These are phyloP conservation scores for Pachydiplax longipennis DNA, from an alignment of 2,888 invertebrate species.

Conservation along the genomic window DNA sequence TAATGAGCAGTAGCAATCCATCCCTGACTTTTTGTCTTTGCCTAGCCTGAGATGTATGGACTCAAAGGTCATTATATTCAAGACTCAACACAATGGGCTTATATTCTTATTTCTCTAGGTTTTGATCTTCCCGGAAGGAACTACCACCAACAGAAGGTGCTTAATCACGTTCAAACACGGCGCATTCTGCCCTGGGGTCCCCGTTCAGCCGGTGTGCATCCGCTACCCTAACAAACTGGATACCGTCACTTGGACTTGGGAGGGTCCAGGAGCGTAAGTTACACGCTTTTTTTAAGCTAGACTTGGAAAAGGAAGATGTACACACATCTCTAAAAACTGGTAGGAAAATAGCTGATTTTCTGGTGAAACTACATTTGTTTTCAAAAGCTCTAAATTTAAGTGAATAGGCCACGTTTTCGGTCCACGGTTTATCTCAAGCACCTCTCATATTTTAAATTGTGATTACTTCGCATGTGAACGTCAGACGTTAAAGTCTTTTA, in stretches of 20 bases:
- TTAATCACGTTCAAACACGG: conserved; percentile 90
- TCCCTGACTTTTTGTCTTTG: neutral
- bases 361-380: too few relatives aligned
- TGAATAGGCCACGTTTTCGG: too few relatives aligned
- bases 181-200: conserved; percentile 94
- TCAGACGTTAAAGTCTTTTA: too few relatives aligned
- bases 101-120: conserved; percentile 64
- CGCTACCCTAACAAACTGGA: conserved; percentile 89
- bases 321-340: too few relatives aligned
- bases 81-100: too few relatives aligned
- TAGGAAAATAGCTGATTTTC: too few relatives aligned
- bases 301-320: too few relatives aligned
- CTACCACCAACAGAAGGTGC: conserved; percentile 92
- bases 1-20: neutral
- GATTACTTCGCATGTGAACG: too few relatives aligned
- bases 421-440: too few relatives aligned
- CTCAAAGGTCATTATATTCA: neutral
- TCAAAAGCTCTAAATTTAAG: too few relatives aligned
- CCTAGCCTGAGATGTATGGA: neutral
- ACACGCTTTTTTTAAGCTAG: too few relatives aligned
- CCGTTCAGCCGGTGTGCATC: conserved; percentile 93
- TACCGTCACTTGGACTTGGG: conserved; percentile 94
- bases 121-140: conserved; percentile 95
- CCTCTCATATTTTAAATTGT: too few relatives aligned
- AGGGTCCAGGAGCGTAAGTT: conserved; percentile 91